phyloP scores from a whole-genome alignment of 2,113 vertebrate genomes.

The Nycticorax nycticorax region DNA sequence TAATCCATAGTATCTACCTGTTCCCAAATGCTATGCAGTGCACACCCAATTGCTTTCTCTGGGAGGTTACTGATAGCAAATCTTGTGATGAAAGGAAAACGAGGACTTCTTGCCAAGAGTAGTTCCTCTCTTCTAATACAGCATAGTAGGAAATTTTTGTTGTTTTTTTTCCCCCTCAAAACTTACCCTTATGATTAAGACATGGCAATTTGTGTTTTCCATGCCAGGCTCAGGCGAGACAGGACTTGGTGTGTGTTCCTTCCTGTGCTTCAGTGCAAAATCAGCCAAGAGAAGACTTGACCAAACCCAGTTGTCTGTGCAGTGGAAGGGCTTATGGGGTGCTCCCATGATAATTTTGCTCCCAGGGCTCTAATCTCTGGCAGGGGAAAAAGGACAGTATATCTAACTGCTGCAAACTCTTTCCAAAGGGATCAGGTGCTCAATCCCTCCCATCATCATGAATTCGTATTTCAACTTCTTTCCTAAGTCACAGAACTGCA shows the following conservation, averaged over 20 bases:
- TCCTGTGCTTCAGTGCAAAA: background rate
- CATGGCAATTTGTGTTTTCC: background rate
- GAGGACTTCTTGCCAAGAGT: background rate
- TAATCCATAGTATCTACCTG: fast-evolving
- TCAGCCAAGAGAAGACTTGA: background rate
- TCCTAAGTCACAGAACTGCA: background rate
- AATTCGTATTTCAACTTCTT: background rate
- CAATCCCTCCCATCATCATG: background rate
- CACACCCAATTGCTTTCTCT: background rate
- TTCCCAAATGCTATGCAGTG: background rate
- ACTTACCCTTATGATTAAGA: background rate
- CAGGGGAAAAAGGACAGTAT: background rate
- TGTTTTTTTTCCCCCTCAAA: fast-evolving
- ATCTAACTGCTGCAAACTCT: background rate
- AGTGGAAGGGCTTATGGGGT: background rate
- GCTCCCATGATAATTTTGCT: background rate
- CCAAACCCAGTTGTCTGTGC: background rate
- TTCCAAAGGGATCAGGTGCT: background rate
- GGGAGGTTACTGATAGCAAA: background rate
- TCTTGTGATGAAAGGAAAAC: background rate
- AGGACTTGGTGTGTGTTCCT: background rate
- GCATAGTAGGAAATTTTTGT: background rate
- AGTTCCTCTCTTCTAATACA: background rate
- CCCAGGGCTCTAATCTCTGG: background rate
- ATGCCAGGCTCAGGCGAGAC: background rate